Evolutionary conservation across 2,113 vertebrate genomes (phyloP).

Genomic region (Eretmodus cyanostictus): DNA sequence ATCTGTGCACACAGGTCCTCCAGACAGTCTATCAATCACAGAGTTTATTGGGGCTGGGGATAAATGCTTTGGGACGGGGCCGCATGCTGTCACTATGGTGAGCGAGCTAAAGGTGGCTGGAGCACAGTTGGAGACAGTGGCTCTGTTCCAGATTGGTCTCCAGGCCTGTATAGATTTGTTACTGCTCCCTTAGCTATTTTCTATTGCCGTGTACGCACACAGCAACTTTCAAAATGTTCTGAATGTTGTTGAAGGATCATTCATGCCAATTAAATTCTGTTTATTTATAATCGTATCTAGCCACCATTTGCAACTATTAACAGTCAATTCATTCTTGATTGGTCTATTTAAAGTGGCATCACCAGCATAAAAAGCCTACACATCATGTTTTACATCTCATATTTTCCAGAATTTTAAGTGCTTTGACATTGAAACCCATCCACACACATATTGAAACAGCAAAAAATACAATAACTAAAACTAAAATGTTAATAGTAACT

Average conservation of each 20-base stretch:
- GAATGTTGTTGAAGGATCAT: neutral
- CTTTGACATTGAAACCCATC: neutral
- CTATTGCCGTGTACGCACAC: neutral
- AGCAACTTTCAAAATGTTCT: neutral
- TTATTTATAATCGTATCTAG: neutral
- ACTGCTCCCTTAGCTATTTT: conserved; percentile 5
- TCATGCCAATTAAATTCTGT: neutral
- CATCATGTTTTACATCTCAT: neutral
- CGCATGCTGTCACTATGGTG: conserved; percentile 36
- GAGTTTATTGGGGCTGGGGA: conserved; percentile 26
- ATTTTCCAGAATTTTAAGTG: neutral
- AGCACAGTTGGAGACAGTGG: conserved; percentile 38
- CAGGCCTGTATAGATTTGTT: neutral
- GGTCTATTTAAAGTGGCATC: neutral
- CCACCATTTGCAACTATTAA: neutral
- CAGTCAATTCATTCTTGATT: neutral
- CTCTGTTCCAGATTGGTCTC: conserved; percentile 34
- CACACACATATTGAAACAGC: neutral
- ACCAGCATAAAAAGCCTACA: neutral
- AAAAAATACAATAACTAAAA: neutral
- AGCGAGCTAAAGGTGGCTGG: conserved; percentile 39
- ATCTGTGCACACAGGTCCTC: neutral
- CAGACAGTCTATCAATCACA: conserved; percentile 72
- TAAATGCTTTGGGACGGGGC: conserved; percentile 15
- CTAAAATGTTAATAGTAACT: neutral